A percentile compares a stretch with the other conserved stretches of the same genome.
phyloP scores from a whole-genome alignment of 2,888 invertebrate genomes.

The Lycia hirtaria region DNA sequence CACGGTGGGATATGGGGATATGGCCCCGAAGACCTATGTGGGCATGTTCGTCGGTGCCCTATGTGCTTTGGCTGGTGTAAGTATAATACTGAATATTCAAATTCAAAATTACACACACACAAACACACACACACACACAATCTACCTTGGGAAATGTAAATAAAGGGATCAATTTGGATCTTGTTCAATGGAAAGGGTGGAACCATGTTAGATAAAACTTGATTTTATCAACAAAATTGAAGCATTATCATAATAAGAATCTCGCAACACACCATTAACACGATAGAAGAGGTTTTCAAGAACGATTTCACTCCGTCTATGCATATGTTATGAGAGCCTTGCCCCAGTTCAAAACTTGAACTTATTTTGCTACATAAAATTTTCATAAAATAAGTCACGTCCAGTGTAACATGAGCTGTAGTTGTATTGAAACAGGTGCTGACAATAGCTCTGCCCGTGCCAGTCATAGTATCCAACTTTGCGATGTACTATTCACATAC shows the following conservation, averaged over 20 bases:
- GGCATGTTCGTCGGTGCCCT: conserved; percentile 99
- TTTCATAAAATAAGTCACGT: conserved; percentile 37
- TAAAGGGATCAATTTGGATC: conserved; percentile 1
- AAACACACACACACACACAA: neutral
- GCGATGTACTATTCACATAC: conserved; percentile 98
- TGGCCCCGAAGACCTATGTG: conserved; percentile 99
- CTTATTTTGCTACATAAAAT: conserved; percentile 40
- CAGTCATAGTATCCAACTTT: conserved; percentile 99
- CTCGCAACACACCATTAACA: conserved; percentile 1
- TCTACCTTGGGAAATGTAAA: neutral
- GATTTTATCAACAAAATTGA: neutral
- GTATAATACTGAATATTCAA: conserved; percentile 49
- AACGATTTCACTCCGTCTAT: conserved; percentile 31
- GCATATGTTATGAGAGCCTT: conserved; percentile 36
- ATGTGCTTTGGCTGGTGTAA: conserved; percentile 98
- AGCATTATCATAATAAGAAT: conserved; percentile 3
- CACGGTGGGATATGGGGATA: conserved; percentile 99
- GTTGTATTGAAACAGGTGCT: conserved; percentile 79
- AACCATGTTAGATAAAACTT: neutral
- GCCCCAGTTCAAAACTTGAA: conserved; percentile 38
- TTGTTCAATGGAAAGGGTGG: neutral
- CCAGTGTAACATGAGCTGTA: conserved; percentile 30
- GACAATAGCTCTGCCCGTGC: conserved; percentile 99
- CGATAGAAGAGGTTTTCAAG: conserved; percentile 7
- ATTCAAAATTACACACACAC: neutral